These are phyloP conservation scores for Laupala kohalensis DNA, from an alignment of 1,140 invertebrate genomes.

Conservation along the genomic window DNA sequence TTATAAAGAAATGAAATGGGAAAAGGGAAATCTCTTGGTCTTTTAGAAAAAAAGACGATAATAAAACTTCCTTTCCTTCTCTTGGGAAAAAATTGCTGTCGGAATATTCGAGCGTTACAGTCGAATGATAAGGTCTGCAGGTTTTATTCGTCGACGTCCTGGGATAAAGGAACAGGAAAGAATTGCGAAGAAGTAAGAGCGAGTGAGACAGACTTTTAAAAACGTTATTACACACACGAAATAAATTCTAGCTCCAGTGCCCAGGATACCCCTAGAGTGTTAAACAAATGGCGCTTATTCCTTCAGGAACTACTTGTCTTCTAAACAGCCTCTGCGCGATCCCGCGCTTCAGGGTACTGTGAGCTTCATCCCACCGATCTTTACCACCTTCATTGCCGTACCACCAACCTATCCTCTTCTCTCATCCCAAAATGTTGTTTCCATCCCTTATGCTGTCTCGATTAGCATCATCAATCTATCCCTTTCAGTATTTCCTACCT, in stretches of 20 bases:
- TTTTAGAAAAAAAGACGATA: neutral
- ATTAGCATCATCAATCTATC: too few species aligned
- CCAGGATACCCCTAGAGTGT: conserved; percentile 1
- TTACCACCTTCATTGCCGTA: neutral
- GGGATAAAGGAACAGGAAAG: neutral
- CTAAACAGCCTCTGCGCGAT: neutral
- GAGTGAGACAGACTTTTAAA: neutral
- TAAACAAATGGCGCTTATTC: conserved; percentile 5
- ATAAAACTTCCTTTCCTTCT: neutral
- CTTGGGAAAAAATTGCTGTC: neutral
- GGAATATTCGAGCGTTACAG: neutral
- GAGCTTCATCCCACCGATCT: too few species aligned
- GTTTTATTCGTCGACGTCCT: neutral
- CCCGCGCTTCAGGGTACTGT: neutral
- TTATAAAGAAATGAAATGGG: neutral
- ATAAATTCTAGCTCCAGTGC: neutral
- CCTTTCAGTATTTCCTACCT: too few species aligned
- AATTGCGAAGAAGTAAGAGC: neutral
- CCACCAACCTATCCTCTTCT: neutral
- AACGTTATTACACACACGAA: neutral
- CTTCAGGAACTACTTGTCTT: conserved; percentile 8
- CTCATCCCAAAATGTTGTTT: too few species aligned
- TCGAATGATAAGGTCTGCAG: neutral
- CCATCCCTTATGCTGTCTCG: too few species aligned
- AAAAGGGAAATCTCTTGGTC: neutral